These are phyloP conservation scores for Luffia ferchaultella DNA, from an alignment of 2,888 invertebrate species.

Conservation along the genomic window DNA sequence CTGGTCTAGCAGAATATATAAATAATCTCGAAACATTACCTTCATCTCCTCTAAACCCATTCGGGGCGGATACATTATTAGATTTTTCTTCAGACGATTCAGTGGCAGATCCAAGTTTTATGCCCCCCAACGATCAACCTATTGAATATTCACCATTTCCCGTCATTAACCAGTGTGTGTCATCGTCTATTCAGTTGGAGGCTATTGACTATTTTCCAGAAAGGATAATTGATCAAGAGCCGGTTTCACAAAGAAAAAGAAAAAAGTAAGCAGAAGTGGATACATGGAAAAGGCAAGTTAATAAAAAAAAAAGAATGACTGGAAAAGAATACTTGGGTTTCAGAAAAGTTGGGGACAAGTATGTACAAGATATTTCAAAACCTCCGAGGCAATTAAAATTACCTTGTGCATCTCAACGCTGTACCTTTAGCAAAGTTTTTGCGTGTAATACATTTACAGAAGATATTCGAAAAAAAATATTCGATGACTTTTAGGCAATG, in stretches of 20 bases:
- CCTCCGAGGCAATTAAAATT: slow-evolving; percentile 8
- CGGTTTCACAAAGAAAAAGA: slow-evolving; percentile 6
- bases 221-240: slow-evolving; percentile 8
- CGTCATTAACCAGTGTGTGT: background rate
- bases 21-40: too few relatives aligned
- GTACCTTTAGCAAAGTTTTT: slow-evolving; percentile 10
- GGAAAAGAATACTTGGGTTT: slow-evolving; percentile 3
- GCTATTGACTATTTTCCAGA: slow-evolving; percentile 7
- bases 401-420: slow-evolving; percentile 11
- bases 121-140: slow-evolving; percentile 8
- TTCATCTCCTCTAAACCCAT: too few relatives aligned
- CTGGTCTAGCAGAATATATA: too few relatives aligned
- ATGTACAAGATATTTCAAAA: slow-evolving; percentile 11
- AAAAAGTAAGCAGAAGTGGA: slow-evolving; percentile 2
- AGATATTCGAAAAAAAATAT: slow-evolving; percentile 10
- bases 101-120: slow-evolving; percentile 8
- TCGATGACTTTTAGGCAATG: slow-evolving; percentile 12
- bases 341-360: slow-evolving; percentile 10
- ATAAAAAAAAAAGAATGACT: slow-evolving; percentile 9
- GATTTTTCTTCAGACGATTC: slow-evolving; percentile 9
- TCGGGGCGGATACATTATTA: too few relatives aligned
- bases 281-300: slow-evolving; percentile 6
- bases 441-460: slow-evolving; percentile 10
- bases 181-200: slow-evolving; percentile 5
- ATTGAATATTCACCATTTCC: slow-evolving; percentile 1